Conservation (phyloP, 2,797 vertebrate genomes). For the Heliangelus exortis region DNA sequence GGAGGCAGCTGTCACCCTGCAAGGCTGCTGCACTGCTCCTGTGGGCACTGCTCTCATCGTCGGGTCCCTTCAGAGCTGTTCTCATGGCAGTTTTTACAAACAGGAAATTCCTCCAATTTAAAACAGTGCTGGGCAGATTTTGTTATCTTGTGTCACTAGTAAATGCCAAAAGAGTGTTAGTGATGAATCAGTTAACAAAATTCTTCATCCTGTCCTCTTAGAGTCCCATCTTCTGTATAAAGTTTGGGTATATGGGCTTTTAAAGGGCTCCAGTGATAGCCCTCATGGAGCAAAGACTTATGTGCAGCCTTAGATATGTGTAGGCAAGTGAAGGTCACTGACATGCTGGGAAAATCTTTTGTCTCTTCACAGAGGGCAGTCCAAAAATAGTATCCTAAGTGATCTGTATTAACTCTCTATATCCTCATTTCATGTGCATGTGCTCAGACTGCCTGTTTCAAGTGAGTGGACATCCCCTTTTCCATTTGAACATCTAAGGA, state of each 20-base stretch:
- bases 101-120: neutral
- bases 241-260: conserved; percentile 9
- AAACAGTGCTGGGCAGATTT: neutral
- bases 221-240: neutral
- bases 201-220: neutral
- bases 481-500: neutral
- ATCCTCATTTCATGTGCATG: neutral
- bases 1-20: no score
- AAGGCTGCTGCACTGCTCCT: rapidly evolving
- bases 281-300: neutral
- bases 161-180: neutral
- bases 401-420: neutral
- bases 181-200: neutral
- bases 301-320: neutral
- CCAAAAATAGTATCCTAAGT: conserved; percentile 5
- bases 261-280: neutral
- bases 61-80: neutral
- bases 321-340: neutral
- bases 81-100: neutral
- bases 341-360: conserved; percentile 18
- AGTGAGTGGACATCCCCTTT: neutral
- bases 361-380: neutral
- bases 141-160: neutral
- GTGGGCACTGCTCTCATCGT: neutral
- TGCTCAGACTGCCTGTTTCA: neutral